phyloP scores from a whole-genome alignment of 2,888 invertebrate genomes.

The Lamproptera curius region DNA sequence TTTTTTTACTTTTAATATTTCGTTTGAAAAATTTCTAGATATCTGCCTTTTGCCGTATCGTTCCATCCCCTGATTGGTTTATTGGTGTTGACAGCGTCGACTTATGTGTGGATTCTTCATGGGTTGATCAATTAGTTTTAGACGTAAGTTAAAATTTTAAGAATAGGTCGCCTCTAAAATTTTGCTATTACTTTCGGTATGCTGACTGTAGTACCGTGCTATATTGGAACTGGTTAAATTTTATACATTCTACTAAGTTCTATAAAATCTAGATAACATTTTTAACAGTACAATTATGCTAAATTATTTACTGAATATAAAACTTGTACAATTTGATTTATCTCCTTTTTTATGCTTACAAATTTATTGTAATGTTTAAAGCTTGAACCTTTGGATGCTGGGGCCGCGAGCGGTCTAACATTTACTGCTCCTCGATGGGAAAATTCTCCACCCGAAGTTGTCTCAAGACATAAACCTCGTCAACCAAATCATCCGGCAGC shows the following conservation, averaged over 20 bases:
- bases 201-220: too few relatives aligned
- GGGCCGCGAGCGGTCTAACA: conserved; percentile 94
- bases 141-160: too few relatives aligned
- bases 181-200: too few relatives aligned
- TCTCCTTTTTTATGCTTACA: too few relatives aligned
- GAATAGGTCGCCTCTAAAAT: too few relatives aligned
- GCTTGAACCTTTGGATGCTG: conserved; percentile 93
- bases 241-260: too few relatives aligned
- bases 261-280: too few relatives aligned
- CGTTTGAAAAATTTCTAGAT: conserved; percentile 66
- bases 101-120: conserved; percentile 76
- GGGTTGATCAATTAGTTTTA: conserved; percentile 75
- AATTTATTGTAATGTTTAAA: too few relatives aligned
- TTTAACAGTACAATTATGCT: too few relatives aligned
- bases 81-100: conserved; percentile 80
- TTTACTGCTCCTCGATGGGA: conserved; percentile 97
- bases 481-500: conserved; percentile 93
- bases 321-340: too few relatives aligned
- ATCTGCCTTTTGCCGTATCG: conserved; percentile 75
- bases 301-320: too few relatives aligned
- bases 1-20: neutral
- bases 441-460: conserved; percentile 88
- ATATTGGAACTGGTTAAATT: too few relatives aligned
- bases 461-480: conserved; percentile 88
- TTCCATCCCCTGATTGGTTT: conserved; percentile 85